Evolutionary conservation across 2,113 vertebrate species (phyloP).

Genomic region (Zosterops borbonicus): DNA sequence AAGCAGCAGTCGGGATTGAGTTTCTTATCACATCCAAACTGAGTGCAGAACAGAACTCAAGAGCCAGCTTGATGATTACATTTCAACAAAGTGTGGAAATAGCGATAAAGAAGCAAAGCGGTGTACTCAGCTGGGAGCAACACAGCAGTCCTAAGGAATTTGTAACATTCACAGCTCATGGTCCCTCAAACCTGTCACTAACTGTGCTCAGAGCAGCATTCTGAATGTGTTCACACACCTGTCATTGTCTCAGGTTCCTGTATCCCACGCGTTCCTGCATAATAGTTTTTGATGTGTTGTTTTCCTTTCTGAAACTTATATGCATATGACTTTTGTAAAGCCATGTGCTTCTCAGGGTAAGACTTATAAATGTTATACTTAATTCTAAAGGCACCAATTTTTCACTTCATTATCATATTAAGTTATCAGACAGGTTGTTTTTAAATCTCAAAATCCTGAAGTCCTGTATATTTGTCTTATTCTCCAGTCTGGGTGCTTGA

Average conservation of each 20-base stretch:
- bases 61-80: constrained; percentile 56
- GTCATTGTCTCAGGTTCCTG: not conserved
- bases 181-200: not conserved
- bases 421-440: not conserved
- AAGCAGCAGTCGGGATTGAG: not conserved
- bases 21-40: constrained; percentile 29
- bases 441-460: not conserved
- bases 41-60: constrained; percentile 36
- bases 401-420: not conserved
- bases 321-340: not conserved
- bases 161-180: not conserved
- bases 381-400: not conserved
- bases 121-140: not conserved
- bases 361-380: not conserved
- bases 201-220: not conserved
- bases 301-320: not conserved
- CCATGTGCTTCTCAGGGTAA: not conserved
- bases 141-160: not conserved
- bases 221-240: not conserved
- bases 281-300: not conserved
- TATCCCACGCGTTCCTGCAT: not conserved
- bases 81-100: not conserved
- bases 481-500: not conserved
- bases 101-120: not conserved
- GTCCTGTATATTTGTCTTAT: not conserved